Evolutionary conservation across 1,140 invertebrate species (phyloP), one percentile per base, ranked within the genome.

Genomic region (Pachypeltis micranthus): DNA sequence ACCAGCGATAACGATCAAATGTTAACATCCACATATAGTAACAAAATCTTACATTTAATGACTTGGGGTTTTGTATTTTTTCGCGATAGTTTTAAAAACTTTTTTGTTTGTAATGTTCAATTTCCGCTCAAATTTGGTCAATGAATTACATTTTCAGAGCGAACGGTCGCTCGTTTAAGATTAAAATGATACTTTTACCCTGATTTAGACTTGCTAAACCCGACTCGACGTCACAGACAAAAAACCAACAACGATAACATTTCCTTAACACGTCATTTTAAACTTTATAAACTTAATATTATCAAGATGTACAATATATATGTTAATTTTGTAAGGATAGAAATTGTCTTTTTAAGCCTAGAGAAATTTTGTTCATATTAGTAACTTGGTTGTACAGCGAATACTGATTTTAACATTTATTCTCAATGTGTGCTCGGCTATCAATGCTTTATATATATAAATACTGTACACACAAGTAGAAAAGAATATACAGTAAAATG

Each of bases 211-310:
- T 59, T 31, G 57, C 57, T 51, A 51, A 51, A 51, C 47, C 47
- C 16, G n/a, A n/a, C 16, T 29, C 24, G 57, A 59, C 29, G 16
- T n/a, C 28, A 14, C 12, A 21, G 16, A 27, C 23, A 57, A 26
- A 29, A 31, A 31, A 24, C 19, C n/a, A 31, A 10, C 57, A 28
- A 47, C 44, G 24, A 47, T 47, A 23, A n/a, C n/a, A 47, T 23
- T 19, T 19, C n/a, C n/a, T 31, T 14, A 59, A 59, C 28, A 59
- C 57, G n/a, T 56, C 31, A 21, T 63, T 63, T 57, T 44, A 63
- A 26, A 55, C 62, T 63, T 59, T 59, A 59, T 63, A 58, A 63
- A 58, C 55, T 55, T 62, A 63, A 63, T 57, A 63, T 27, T 39
- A 57, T 63, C 47, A 65, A 39, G 47, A 62, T 21, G 61, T 19